Percentiles rank a stretch among this genome's conserved stretches.
phyloP scores from a whole-genome alignment of 2,888 invertebrate genomes.

The Drosophila siamana region DNA sequence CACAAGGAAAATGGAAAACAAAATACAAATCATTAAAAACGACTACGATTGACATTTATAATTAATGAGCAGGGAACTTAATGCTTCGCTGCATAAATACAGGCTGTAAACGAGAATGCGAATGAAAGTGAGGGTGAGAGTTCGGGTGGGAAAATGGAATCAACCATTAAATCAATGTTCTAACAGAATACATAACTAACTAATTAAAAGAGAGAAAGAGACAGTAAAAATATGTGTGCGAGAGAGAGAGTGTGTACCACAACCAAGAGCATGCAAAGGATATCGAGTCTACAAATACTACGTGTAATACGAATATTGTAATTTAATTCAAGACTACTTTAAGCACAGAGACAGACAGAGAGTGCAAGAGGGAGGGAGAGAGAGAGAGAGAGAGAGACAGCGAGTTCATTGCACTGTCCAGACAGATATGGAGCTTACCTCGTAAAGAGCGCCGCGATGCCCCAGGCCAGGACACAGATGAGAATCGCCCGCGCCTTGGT shows the following conservation, averaged over 20 bases:
- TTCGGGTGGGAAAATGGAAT: conserved; percentile 20
- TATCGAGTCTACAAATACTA: conserved; percentile 17
- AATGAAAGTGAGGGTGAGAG: background rate
- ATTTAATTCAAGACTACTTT: conserved; percentile 28
- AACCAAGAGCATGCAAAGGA: conserved; percentile 56
- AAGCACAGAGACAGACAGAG: conserved; percentile 2
- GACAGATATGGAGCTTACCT: conserved; percentile 88
- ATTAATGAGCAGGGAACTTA: conserved; percentile 72
- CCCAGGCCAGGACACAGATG: conserved; percentile 93
- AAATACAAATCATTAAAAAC: conserved; percentile 80
- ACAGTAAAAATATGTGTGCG: background rate
- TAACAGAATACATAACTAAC: conserved; percentile 10
- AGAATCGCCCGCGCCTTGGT: conserved; percentile 93
- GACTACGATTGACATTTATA: conserved; percentile 78
- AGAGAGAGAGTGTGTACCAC: conserved; percentile 12
- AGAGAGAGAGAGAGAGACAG: background rate
- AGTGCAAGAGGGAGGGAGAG: background rate
- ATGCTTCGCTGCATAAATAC: conserved; percentile 65
- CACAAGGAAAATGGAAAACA: conserved; percentile 52
- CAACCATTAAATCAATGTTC: conserved; percentile 31
- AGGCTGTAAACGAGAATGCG: conserved; percentile 29
- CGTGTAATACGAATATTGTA: conserved; percentile 37
- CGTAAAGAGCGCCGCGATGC: conserved; percentile 93
- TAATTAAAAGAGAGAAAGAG: conserved; percentile 7
- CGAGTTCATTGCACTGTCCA: conserved; percentile 46